Percentiles rank a stretch among this genome's conserved stretches.
These are phyloP conservation scores for Drosophila takahashii DNA, from an alignment of 1,140 invertebrate genomes.

Conservation along the genomic window DNA sequence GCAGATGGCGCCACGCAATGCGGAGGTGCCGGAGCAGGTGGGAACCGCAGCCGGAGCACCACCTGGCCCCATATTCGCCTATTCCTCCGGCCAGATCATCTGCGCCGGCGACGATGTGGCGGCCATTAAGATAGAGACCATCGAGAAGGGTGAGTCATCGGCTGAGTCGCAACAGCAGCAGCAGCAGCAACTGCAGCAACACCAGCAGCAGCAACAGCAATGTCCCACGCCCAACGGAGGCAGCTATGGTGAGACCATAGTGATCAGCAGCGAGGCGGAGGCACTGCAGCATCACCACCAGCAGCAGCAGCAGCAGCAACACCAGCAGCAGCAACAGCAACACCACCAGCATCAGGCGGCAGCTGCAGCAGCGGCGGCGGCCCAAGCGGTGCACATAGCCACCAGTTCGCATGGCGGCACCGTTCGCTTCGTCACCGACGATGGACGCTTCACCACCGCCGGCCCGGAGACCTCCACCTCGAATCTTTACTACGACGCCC, in stretches of 20 bases:
- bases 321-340: slow-evolving; percentile 49
- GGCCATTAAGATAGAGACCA: slow-evolving; percentile 72
- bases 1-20: slow-evolving; percentile 76
- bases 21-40: slow-evolving; percentile 63
- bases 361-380: slow-evolving; percentile 26
- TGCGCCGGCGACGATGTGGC: slow-evolving; percentile 63
- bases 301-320: slow-evolving; percentile 62
- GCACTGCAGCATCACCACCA: slow-evolving; percentile 72
- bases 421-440: slow-evolving; percentile 62
- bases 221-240: slow-evolving; percentile 74
- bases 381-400: slow-evolving; percentile 36
- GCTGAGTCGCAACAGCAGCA: slow-evolving; percentile 59
- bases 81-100: slow-evolving; percentile 66
- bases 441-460: slow-evolving; percentile 55
- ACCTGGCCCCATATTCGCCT: slow-evolving; percentile 57
- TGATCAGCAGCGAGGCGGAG: slow-evolving; percentile 62
- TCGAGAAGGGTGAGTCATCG: slow-evolving; percentile 65
- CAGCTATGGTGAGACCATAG: slow-evolving; percentile 64
- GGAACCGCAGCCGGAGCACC: slow-evolving; percentile 20
- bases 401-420: slow-evolving; percentile 47
- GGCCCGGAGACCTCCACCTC: slow-evolving; percentile 42
- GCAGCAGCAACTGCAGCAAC: slow-evolving; percentile 62
- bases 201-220: slow-evolving; percentile 67
- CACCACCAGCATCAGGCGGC: slow-evolving; percentile 38
- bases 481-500: slow-evolving; percentile 67